Evolutionary conservation across 30 jellyfish, hydroid and myxozoan species (phyloP), one percentile per base, ranked within the genome.

Genomic region (Aurelia sp.): DNA sequence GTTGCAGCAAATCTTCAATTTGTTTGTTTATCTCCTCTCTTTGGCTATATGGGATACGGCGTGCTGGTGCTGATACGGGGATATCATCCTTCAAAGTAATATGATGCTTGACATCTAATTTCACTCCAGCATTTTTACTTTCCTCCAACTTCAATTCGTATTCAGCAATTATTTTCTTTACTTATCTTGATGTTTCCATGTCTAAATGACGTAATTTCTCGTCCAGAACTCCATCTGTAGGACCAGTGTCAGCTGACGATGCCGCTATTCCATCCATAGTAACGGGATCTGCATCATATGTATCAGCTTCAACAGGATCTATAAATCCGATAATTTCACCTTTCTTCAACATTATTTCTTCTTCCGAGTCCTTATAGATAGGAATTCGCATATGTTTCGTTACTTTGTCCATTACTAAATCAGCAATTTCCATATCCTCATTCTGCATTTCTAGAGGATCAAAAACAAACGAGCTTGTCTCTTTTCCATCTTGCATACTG

Each of bases 31-130:
- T 38, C 15, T 8, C 85, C 1, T 38, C 15, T 8, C 85, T 13
- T 76, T 73, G 85, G 21, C 72, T 73, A 76, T 73, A 73, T 48
- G 85, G 85, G 50, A 73, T 20, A 73, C 5, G 85, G 17, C 85
- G 41, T 18, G 85, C 38, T 73, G 85, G 73, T 15, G 41, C 27
- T 1, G 85, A 48, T 33, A 73, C 72, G 13, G 85, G 85, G 1
- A 52, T 35, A 67, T 67, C 18, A 57, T 67, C 79, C 44, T 13
- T 67, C 2, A 24, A 57, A 67, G 18, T 21, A 16, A 3, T 17
- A 13, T 72, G 50, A 20, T 41, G 69, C 13, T 16, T 5, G 19
- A 35, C 44, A 67, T 67, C 33, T 2, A 27, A 27, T 2, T 27
- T 27, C 33, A 27, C 33, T 27, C 33, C 33, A 27, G 33, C 1